Evolutionary conservation across 2,113 vertebrate genomes (phyloP), one percentile per base, ranked within the genome.

Genomic region (Urocitellus parryii): DNA sequence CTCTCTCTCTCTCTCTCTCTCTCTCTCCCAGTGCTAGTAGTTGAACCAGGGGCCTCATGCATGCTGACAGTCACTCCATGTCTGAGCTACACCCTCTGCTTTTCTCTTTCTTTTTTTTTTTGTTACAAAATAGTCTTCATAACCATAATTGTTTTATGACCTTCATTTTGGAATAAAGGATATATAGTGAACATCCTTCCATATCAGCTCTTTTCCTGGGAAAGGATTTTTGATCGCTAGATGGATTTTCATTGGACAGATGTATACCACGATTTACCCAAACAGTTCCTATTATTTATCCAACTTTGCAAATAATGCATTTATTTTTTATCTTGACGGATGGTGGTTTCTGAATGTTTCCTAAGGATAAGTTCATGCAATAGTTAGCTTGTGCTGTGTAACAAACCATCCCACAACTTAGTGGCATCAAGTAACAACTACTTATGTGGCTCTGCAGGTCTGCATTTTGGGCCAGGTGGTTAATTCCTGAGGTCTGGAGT

Each of bases 311-410:
- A 88, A 81, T 80, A 81, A 39, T 25, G 32, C 65, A 16, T 65
- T 76, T 82, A 34, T 45, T 56, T 14, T 32, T 58, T 51, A n/a
- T 76, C 53, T 82, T 90, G 90, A 37, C 12, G 17, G 79, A 11
- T 63, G 24, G 56, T 22, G 61, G 2, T 76, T 93, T 93, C 27
- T 81, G 42, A 81, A 65, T 91, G 53, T 84, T 85, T 77, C 37
- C 61, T 84, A 87, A 37, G 76, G 39, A 12, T 48, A 48, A 48
- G 27, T 90, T 76, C 32, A 22, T 92, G 63, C 70, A 34, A 74
- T 67, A 77, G 91, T 85, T 88, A 92, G 76, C 34, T 56, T 94
- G 94, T 67, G 20, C 91, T 83, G n/a, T 53, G 27, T 87, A 80
- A 92, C 48, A 92, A 94, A 34, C 6, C 14, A 53, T 3, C 25